Conservation (phyloP, 2,113 vertebrate species). For the Buteo buteo region DNA sequence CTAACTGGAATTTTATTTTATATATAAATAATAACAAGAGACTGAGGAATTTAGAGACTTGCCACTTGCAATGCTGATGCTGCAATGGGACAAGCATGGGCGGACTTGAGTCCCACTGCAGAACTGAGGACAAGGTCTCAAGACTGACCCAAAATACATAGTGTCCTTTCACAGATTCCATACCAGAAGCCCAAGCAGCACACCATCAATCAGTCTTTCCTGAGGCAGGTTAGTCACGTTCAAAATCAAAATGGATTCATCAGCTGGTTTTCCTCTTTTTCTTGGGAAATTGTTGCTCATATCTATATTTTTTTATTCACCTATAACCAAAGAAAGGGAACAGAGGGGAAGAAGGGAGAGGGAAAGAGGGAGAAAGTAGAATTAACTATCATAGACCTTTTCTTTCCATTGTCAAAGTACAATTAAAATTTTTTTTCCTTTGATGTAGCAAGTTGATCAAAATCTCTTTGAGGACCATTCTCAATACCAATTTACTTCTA, state of each 20-base stretch:
- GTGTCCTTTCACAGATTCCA: slow-evolving; percentile 29
- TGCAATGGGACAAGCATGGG: not conserved
- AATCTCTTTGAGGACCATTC: not conserved
- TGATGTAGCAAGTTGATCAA: not conserved
- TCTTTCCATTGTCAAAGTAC: not conserved
- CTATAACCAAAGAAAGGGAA: slow-evolving; percentile 55
- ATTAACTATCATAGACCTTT: not conserved
- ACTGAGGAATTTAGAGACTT: slow-evolving; percentile 47
- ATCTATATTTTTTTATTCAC: slow-evolving; percentile 43
- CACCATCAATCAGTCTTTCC: not conserved
- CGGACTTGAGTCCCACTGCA: not conserved
- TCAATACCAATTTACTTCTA: not conserved
- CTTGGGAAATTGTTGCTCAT: slow-evolving; percentile 46
- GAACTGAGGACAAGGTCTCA: not conserved
- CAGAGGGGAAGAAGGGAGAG: not conserved
- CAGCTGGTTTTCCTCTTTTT: not conserved
- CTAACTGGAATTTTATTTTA: slow-evolving; percentile 69
- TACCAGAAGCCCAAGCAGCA: slow-evolving; percentile 17
- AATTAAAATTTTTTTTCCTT: not conserved
- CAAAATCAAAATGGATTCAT: slow-evolving; percentile 47
- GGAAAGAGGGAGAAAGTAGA: not conserved
- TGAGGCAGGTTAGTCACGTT: slow-evolving; percentile 64
- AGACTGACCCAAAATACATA: slow-evolving; percentile 3
- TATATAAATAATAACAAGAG: slow-evolving; percentile 70
- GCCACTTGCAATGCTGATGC: slow-evolving; percentile 16